A percentile compares a stretch with the other conserved stretches of the same genome.
These are phyloP conservation scores for Taenaris catops DNA, from an alignment of 2,888 invertebrate genomes.

Conservation along the genomic window DNA sequence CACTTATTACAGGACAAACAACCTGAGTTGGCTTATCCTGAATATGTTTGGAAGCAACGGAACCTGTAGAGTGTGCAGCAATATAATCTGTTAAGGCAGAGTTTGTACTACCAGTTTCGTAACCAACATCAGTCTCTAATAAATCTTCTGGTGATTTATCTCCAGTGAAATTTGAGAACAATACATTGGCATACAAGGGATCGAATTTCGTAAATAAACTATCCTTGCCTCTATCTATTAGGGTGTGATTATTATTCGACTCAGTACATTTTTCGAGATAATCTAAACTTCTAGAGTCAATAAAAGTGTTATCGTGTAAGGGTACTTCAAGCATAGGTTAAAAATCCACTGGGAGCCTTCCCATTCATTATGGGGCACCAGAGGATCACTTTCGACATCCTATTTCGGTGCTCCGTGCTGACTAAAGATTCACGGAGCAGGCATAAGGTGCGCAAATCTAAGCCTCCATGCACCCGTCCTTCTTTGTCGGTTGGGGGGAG, in stretches of 20 bases:
- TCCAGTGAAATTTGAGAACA: conserved; percentile 29
- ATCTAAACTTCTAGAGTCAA: conserved; percentile 79
- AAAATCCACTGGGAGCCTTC: too few species aligned
- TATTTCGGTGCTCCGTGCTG: conserved; percentile 29
- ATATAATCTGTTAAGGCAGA: conserved; percentile 48
- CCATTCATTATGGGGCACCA: too few species aligned
- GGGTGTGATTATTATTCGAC: conserved; percentile 47
- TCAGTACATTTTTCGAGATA: conserved; percentile 71
- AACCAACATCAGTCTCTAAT: conserved; percentile 57
- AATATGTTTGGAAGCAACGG: conserved; percentile 31
- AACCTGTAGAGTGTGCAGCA: conserved; percentile 40
- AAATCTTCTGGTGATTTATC: conserved; percentile 40
- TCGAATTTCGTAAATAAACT: conserved; percentile 85
- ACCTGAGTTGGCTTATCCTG: conserved; percentile 66
- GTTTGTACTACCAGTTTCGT: conserved; percentile 62
- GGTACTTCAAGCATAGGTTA: conserved; percentile 64
- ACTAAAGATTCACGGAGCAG: too few species aligned
- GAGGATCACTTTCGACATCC: too few species aligned
- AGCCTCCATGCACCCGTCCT: too few species aligned
- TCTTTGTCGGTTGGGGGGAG: conserved; percentile 32
- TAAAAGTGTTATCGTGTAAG: conserved; percentile 62
- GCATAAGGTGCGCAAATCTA: too few species aligned
- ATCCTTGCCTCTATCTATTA: conserved; percentile 72
- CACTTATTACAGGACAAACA: conserved; percentile 59
- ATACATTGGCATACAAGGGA: conserved; percentile 63